phyloP scores from a whole-genome alignment of 2,888 invertebrate species.

The Apamea anceps region DNA sequence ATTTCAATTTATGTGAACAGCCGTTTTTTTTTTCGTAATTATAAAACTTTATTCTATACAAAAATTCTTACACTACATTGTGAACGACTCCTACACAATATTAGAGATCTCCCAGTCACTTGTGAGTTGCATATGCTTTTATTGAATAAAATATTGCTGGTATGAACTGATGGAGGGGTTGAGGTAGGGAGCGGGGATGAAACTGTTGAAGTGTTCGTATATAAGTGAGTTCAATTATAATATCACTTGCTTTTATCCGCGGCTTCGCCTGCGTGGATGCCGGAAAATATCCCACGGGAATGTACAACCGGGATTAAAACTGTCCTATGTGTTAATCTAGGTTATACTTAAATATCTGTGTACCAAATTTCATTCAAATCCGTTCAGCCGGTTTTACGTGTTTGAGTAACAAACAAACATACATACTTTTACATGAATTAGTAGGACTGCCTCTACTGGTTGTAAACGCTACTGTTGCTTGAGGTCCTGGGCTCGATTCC shows the following conservation, averaged over 20 bases:
- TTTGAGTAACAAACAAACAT: too few species aligned
- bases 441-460: too few species aligned
- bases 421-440: too few species aligned
- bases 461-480: too few species aligned
- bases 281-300: too few species aligned
- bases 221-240: neutral
- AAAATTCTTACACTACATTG: conserved; percentile 22
- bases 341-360: too few species aligned
- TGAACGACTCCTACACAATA: conserved; percentile 45
- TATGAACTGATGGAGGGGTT: neutral
- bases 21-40: too few species aligned
- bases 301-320: neutral
- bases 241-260: neutral
- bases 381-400: too few species aligned
- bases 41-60: neutral
- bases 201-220: neutral
- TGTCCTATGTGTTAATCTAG: neutral
- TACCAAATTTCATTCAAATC: too few species aligned
- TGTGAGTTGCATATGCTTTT: conserved; percentile 46
- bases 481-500: too few species aligned
- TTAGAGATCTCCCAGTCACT: conserved; percentile 48
- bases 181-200: neutral
- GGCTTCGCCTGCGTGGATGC: neutral
- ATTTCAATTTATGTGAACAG: too few species aligned
- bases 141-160: conserved; percentile 41